A percentile compares a stretch with the other conserved stretches of the same genome.
phyloP scores from a whole-genome alignment of 2,888 invertebrate species.

The Macaria notata region DNA sequence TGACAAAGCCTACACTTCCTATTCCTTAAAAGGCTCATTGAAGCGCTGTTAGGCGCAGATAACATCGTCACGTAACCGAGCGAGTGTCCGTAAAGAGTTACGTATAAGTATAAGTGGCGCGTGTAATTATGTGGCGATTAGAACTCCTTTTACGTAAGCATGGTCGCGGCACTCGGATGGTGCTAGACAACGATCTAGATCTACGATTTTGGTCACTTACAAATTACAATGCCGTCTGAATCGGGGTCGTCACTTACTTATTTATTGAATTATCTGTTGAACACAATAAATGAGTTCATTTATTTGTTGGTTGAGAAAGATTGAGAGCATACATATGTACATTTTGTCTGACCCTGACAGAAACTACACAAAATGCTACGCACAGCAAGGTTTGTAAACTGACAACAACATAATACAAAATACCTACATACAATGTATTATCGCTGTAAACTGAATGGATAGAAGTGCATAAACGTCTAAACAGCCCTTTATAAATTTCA shows the following conservation, averaged over 20 bases:
- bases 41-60: slow-evolving; percentile 23
- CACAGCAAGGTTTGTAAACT: too few species aligned
- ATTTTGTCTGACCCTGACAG: too few species aligned
- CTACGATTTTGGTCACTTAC: slow-evolving; percentile 6
- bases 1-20: slow-evolving; percentile 33
- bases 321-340: too few species aligned
- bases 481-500: neutral
- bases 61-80: slow-evolving; percentile 20
- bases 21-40: slow-evolving; percentile 33
- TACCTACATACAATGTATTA: slow-evolving; percentile 1
- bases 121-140: slow-evolving; percentile 20
- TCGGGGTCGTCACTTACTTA: too few species aligned
- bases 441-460: neutral
- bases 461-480: neutral
- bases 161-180: neutral
- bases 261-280: too few species aligned
- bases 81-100: slow-evolving; percentile 18
- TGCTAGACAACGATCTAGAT: slow-evolving; percentile 3
- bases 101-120: slow-evolving; percentile 14
- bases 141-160: slow-evolving; percentile 11
- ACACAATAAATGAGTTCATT: too few species aligned
- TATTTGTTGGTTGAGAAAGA: too few species aligned
- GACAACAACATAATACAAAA: too few species aligned
- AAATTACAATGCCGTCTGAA: too few species aligned
- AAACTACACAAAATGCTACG: too few species aligned